Conservation (phyloP, 1,140 invertebrate species). For the Tetramorium alpestre region DNA sequence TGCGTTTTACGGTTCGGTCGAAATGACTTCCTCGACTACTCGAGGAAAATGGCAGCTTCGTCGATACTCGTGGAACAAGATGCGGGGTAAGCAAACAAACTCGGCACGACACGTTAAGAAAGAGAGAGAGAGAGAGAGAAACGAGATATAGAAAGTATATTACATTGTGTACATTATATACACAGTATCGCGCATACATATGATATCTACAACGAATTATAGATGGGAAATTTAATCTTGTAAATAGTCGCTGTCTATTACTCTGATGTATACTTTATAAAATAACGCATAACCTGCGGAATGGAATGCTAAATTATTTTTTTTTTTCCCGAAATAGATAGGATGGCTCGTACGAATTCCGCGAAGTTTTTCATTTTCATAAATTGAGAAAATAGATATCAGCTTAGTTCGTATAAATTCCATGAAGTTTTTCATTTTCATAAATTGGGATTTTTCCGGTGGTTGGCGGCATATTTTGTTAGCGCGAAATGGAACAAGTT, state of each 20-base stretch:
- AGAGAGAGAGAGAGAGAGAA: neutral
- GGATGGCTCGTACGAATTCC: conserved; percentile 54
- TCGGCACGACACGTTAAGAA: neutral
- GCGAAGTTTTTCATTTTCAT: conserved; percentile 56
- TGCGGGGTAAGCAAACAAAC: conserved; percentile 45
- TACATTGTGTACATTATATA: neutral
- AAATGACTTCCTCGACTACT: conserved; percentile 57
- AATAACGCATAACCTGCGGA: conserved; percentile 26
- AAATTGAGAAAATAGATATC: conserved; percentile 60
- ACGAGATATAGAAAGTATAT: neutral
- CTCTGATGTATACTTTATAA: conserved; percentile 32
- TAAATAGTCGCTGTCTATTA: conserved; percentile 25
- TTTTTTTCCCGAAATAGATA: conserved; percentile 36
- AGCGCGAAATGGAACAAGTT: conserved; percentile 19
- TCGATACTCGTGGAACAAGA: conserved; percentile 44
- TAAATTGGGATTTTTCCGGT: conserved; percentile 54
- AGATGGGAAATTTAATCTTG: conserved; percentile 19
- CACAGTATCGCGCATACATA: neutral
- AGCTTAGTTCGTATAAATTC: conserved; percentile 57
- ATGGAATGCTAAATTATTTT: conserved; percentile 42
- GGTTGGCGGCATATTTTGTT: conserved; percentile 23
- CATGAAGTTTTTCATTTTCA: conserved; percentile 57
- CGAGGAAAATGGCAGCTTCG: conserved; percentile 55
- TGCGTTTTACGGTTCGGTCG: conserved; percentile 56
- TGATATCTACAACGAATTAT: neutral